Conservation (phyloP, 2,888 invertebrate genomes). For the Serripes groenlandicus region DNA sequence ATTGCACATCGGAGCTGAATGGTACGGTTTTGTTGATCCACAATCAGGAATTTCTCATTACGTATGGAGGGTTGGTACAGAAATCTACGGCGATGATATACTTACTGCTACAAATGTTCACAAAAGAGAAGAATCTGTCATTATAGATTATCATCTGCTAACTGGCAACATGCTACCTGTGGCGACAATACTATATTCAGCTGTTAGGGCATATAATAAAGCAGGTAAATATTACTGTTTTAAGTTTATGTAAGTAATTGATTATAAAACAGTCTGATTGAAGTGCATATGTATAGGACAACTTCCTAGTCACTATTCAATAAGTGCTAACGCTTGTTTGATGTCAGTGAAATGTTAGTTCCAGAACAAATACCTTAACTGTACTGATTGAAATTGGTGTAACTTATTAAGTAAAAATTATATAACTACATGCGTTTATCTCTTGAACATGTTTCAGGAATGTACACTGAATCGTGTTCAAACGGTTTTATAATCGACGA, state of each 20-base stretch:
- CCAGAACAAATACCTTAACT: too few relatives aligned
- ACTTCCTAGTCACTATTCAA: too few relatives aligned
- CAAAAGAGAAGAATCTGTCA: constrained; percentile 21
- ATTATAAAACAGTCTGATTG: neutral
- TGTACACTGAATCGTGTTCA: constrained; percentile 58
- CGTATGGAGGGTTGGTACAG: constrained; percentile 72
- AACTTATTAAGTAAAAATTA: too few relatives aligned
- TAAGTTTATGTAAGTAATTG: too few relatives aligned
- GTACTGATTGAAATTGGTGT: too few relatives aligned
- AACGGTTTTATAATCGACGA: constrained; percentile 68
- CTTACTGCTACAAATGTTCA: constrained; percentile 45
- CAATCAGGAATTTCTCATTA: constrained; percentile 71
- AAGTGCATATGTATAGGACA: too few relatives aligned
- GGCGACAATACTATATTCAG: constrained; percentile 52
- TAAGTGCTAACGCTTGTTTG: too few relatives aligned
- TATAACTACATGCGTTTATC: too few relatives aligned
- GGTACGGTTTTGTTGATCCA: constrained; percentile 72
- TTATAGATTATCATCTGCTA: constrained; percentile 21
- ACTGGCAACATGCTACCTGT: constrained; percentile 40
- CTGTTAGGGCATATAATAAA: constrained; percentile 69
- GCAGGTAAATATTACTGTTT: constrained; percentile 57
- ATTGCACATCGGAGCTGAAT: constrained; percentile 64
- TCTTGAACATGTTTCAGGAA: constrained; percentile 55
- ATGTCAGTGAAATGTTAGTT: too few relatives aligned
- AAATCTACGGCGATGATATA: constrained; percentile 61